Base-by-base conservation (phyloP, 2,113 vertebrate species). In the Caranx melampygus region DNA sequence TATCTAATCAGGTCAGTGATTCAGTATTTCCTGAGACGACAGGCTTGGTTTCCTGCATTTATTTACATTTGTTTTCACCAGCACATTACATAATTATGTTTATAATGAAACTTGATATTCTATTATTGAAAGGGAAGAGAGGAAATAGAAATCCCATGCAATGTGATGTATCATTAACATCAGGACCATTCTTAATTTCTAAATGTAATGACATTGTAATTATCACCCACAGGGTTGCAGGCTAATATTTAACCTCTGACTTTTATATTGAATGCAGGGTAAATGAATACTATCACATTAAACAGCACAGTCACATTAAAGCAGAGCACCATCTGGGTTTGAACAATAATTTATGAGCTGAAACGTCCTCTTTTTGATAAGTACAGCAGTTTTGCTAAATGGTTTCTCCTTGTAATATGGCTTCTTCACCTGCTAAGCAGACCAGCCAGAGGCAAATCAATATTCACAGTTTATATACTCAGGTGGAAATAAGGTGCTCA, bases 381-480 rank as follows among this genome's bases (percentile, higher is more conserved):
- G 59, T 62, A 34, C 54, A 60, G 44, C 69, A 84, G 34, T 65
- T 40, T 20, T 37, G 62, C 73, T 82, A 60, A 71, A 71, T 70
- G 78, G 83, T 85, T 84, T 86, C 33, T 81, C 62, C 64, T 66
- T 64, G 13, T 68, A 75, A 80, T 64, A 13, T 73, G 74, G 57
- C 54, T 68, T 66, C 62, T 82, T 83, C 72, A 74, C 80, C 79
- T 83, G 66, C 73, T 76, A 57, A 83, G 67, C 65, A 89, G 76
- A 58, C 70, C 69, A 54, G 75, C 63, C 65, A 64, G 60, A 84
- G 59, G 76, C 59, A 75, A 84, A 93, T 89, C 87, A 84, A 88
- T 84, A 83, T 79, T 64, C 52, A 75, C 78, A 79, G 69, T 83
- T 86, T 90, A 83, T 88, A 78, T 76, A 76, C 84, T 86, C 75